A percentile compares a stretch with the other conserved stretches of the same genome.
phyloP scores from a whole-genome alignment of 2,888 invertebrate genomes.

The Agrotis clavis region DNA sequence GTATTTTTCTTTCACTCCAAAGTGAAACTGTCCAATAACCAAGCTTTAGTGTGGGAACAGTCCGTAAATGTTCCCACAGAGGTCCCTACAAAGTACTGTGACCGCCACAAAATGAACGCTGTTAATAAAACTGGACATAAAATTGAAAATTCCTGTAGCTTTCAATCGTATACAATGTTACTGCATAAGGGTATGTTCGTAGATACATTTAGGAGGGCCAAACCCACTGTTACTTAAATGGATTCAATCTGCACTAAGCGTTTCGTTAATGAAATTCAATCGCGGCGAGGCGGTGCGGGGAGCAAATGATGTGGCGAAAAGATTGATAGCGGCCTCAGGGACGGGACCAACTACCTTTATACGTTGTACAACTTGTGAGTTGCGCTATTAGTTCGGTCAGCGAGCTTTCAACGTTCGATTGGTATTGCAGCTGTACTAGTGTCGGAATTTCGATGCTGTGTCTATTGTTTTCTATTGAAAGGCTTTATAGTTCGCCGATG shows the following conservation, averaged over 20 bases:
- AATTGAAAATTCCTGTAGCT: slow-evolving; percentile 71
- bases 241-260: slow-evolving; percentile 91
- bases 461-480: slow-evolving; percentile 9
- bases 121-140: slow-evolving; percentile 69
- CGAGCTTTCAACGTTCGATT: slow-evolving; percentile 19
- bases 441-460: not conserved
- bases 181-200: slow-evolving; percentile 71
- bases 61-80: slow-evolving; percentile 48
- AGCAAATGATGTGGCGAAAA: slow-evolving; percentile 91
- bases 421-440: not conserved
- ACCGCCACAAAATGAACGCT: slow-evolving; percentile 54
- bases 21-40: slow-evolving; percentile 42
- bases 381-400: slow-evolving; percentile 50
- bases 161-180: slow-evolving; percentile 67
- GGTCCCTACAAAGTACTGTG: slow-evolving; percentile 49
- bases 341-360: slow-evolving; percentile 63
- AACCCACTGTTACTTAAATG: slow-evolving; percentile 88
- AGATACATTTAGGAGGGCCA: slow-evolving; percentile 76
- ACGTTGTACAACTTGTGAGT: slow-evolving; percentile 50
- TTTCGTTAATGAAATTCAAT: slow-evolving; percentile 91
- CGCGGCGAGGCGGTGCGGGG: slow-evolving; percentile 83
- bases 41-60: slow-evolving; percentile 58
- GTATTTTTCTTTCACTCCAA: slow-evolving; percentile 31
- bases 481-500: not conserved
- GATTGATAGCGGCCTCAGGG: slow-evolving; percentile 85